Evolutionary conservation across 2,888 invertebrate species (phyloP).

Genomic region (Ophion obscuratus): DNA sequence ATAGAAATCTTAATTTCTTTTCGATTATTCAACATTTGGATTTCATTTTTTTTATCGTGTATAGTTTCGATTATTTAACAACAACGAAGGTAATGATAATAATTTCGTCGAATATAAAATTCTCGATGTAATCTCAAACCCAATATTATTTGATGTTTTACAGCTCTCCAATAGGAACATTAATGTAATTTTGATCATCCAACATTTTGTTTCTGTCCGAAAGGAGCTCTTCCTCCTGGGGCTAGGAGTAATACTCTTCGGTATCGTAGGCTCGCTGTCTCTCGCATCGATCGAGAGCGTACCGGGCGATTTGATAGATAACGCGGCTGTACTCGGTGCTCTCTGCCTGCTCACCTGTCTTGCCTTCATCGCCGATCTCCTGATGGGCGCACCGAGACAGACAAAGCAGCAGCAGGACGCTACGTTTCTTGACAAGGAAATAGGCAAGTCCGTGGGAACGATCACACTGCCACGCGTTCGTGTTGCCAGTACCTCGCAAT

Average conservation of each 20-base stretch:
- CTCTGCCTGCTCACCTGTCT: conserved; percentile 88
- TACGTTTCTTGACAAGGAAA: conserved; percentile 74
- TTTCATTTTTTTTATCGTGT: no score
- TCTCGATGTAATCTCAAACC: background rate
- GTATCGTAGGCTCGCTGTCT: conserved; percentile 88
- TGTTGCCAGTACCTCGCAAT: conserved; percentile 62
- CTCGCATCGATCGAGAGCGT: conserved; percentile 90
- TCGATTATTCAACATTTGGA: no score
- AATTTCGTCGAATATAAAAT: background rate
- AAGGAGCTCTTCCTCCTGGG: conserved; percentile 89
- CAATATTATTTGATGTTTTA: no score
- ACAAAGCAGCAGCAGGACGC: conserved; percentile 74
- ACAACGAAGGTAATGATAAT: background rate
- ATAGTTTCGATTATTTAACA: no score
- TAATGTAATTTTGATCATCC: background rate
- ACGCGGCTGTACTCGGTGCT: conserved; percentile 89
- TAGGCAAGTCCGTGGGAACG: conserved; percentile 74
- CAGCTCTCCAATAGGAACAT: background rate
- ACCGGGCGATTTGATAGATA: conserved; percentile 88
- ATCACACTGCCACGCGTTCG: conserved; percentile 64
- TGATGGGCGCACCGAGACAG: conserved; percentile 76
- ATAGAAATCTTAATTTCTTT: no score
- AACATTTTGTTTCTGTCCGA: background rate
- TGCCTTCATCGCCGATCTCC: conserved; percentile 88
- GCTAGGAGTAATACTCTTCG: conserved; percentile 89